Percentiles rank a stretch among this genome's conserved stretches.
These are phyloP conservation scores for Dusona sp. DNA, from an alignment of 2,888 invertebrate genomes.

Conservation along the genomic window DNA sequence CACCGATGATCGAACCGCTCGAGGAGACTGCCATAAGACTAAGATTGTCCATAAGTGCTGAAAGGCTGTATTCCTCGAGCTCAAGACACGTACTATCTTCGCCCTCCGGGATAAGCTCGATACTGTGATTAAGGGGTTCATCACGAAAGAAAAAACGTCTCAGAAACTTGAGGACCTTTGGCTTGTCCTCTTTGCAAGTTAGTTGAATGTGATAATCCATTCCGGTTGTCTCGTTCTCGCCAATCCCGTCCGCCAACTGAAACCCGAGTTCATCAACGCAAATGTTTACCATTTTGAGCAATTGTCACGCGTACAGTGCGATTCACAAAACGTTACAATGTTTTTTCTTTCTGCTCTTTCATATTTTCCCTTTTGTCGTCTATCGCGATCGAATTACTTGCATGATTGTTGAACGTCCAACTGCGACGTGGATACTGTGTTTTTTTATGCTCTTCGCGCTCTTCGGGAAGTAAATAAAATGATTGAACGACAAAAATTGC, in stretches of 20 bases:
- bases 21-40: constrained; percentile 88
- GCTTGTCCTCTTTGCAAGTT: constrained; percentile 85
- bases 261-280: constrained; percentile 69
- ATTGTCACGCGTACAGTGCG: constrained; percentile 37
- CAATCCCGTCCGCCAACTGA: constrained; percentile 79
- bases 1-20: constrained; percentile 87
- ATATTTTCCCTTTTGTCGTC: not conserved
- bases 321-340: not conserved
- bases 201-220: constrained; percentile 85
- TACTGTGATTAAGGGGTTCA: constrained; percentile 89
- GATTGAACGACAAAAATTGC: not conserved
- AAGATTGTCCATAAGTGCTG: constrained; percentile 87
- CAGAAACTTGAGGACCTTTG: constrained; percentile 86
- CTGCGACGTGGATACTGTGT: not conserved
- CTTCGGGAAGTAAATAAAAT: not conserved
- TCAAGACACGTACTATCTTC: constrained; percentile 87
- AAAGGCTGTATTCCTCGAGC: constrained; percentile 88
- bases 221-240: constrained; percentile 68
- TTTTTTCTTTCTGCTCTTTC: constrained; percentile 1
- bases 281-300: constrained; percentile 62
- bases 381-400: not conserved
- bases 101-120: constrained; percentile 87
- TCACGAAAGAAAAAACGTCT: constrained; percentile 90
- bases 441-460: not conserved
- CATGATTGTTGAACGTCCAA: not conserved